A percentile compares a stretch with the other conserved stretches of the same genome.
These are phyloP conservation scores for Semaprochilodus insignis DNA, from an alignment of 2,797 vertebrate species.

Conservation along the genomic window DNA sequence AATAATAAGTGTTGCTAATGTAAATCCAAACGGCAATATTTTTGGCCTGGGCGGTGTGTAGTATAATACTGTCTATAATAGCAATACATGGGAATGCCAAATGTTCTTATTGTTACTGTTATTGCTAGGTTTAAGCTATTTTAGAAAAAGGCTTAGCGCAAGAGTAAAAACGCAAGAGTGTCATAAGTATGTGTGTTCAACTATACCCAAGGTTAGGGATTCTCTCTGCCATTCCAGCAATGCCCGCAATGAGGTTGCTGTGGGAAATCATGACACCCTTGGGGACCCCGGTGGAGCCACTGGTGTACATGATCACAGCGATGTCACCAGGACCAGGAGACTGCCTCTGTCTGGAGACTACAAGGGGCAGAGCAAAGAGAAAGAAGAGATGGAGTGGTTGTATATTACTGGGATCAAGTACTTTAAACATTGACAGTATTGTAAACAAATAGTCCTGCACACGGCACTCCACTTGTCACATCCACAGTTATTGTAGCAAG, in stretches of 20 bases:
- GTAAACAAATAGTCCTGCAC: background rate
- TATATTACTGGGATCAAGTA: background rate
- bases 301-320: conserved; percentile 97
- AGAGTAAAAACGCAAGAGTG: too few species aligned
- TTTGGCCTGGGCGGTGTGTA: too few species aligned
- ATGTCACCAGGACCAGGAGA: conserved; percentile 84
- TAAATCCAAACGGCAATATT: too few species aligned
- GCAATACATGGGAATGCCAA: too few species aligned
- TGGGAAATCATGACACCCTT: conserved; percentile 98
- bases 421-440: background rate
- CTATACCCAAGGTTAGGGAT: conserved; percentile 87
- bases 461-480: too few species aligned
- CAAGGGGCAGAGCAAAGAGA: background rate
- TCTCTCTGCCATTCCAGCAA: conserved; percentile 91
- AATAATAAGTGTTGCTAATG: too few species aligned
- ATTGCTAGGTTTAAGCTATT: too few species aligned
- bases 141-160: too few species aligned
- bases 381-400: background rate
- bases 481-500: too few species aligned
- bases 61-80: too few species aligned
- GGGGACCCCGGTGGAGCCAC: conserved; percentile 91
- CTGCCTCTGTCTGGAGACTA: conserved; percentile 67
- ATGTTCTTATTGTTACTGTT: too few species aligned
- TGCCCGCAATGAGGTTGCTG: conserved; percentile 89
- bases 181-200: background rate